Conservation (phyloP, 2,888 invertebrate species). For the Drosophila kuntzei region DNA sequence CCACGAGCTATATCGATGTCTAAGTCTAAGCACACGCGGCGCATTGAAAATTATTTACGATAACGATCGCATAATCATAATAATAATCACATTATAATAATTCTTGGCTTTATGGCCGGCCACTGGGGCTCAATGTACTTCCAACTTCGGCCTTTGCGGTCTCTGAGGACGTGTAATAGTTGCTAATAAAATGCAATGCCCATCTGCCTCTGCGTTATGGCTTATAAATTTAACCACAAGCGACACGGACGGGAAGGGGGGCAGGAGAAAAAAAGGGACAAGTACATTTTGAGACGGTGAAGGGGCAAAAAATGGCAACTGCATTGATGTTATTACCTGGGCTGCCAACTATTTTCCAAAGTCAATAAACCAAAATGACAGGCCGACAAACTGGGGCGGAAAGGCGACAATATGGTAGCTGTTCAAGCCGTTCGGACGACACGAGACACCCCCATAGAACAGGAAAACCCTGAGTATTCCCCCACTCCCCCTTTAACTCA, state of each 20-base stretch:
- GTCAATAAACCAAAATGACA: slow-evolving; percentile 80
- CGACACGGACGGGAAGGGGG: no score
- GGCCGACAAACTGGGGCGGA: slow-evolving; percentile 39
- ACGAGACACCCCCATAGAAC: slow-evolving; percentile 27
- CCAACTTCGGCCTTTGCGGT: slow-evolving; percentile 22
- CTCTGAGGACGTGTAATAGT: slow-evolving; percentile 74
- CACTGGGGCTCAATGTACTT: slow-evolving; percentile 25
- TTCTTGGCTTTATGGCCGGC: slow-evolving; percentile 75
- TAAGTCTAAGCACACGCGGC: slow-evolving; percentile 75
- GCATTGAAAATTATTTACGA: slow-evolving; percentile 82
- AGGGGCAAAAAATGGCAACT: slow-evolving; percentile 78
- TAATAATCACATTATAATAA: slow-evolving; percentile 82
- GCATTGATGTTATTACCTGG: slow-evolving; percentile 82
- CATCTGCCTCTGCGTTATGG: slow-evolving; percentile 45
- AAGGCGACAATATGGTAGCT: slow-evolving; percentile 42
- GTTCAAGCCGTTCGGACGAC: slow-evolving; percentile 4
- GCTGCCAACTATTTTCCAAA: slow-evolving; percentile 79
- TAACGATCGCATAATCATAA: slow-evolving; percentile 82
- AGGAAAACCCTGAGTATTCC: neutral
- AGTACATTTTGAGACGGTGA: slow-evolving; percentile 12
- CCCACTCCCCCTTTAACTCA: neutral
- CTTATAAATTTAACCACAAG: slow-evolving; percentile 47
- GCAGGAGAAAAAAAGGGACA: slow-evolving; percentile 4
- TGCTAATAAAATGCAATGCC: slow-evolving; percentile 81
- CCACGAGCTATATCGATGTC: slow-evolving; percentile 27